These are phyloP conservation scores for Apostichopus leukothele DNA, from an alignment of 53 echinoderm and acorn worm species.

Conservation along the genomic window DNA sequence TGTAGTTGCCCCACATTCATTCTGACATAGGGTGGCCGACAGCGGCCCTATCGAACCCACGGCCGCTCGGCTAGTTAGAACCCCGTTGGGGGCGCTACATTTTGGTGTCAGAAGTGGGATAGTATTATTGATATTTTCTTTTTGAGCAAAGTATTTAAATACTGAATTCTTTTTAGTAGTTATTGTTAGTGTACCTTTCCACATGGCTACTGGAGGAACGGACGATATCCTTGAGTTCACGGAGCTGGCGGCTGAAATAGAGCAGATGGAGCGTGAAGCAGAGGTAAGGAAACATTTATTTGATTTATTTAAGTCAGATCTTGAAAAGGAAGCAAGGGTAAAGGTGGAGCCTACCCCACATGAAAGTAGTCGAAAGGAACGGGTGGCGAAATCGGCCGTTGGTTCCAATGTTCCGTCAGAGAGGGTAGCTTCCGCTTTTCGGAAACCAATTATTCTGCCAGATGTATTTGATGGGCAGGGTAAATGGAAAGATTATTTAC, in stretches of 20 bases:
- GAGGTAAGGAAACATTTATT: constrained; percentile 4
- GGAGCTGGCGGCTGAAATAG: constrained; percentile 22
- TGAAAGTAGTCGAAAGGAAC: not conserved
- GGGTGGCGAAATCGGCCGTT: not conserved
- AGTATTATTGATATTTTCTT: not conserved
- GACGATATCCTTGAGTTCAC: not conserved
- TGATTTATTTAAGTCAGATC: not conserved
- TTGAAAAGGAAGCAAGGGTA: not conserved
- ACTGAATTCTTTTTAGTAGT: too few species aligned
- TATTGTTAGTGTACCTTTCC: not conserved
- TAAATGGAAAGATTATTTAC: constrained; percentile 17
- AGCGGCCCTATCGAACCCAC: constrained; percentile 16
- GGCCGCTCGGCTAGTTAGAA: not conserved
- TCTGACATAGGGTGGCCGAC: constrained; percentile 23
- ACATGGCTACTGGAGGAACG: not conserved
- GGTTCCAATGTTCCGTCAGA: not conserved
- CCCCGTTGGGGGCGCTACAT: constrained; percentile 17
- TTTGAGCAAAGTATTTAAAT: too few species aligned
- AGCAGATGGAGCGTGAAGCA: constrained; percentile 3
- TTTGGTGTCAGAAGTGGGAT: constrained; percentile 32
- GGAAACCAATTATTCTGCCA: constrained; percentile 42
- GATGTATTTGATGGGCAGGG: constrained; percentile 31
- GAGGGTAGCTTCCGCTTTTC: not conserved
- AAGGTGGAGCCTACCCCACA: not conserved
- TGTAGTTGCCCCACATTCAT: constrained; percentile 7